Conservation (phyloP, 2,113 vertebrate species). For the Charina bottae region DNA sequence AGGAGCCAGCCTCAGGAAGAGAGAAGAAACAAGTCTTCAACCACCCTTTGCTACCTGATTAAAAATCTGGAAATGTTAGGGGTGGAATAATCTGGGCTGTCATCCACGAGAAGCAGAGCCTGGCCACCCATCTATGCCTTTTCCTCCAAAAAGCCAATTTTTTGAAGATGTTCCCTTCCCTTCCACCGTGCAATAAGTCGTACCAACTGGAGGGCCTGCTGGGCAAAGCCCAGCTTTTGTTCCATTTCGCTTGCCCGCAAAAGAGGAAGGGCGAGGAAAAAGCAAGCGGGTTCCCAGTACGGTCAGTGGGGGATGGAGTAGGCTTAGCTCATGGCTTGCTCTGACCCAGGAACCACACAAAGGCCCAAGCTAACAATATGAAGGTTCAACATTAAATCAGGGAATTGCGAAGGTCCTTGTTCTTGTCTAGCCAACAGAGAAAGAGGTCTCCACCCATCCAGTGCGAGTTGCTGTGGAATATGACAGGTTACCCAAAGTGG, state of each 20-base stretch:
- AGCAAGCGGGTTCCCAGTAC: too few relatives aligned
- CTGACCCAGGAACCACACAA: not conserved
- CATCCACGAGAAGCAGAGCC: too few relatives aligned
- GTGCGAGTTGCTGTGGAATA: not conserved
- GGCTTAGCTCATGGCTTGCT: too few relatives aligned
- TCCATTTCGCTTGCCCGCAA: not conserved
- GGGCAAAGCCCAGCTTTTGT: not conserved
- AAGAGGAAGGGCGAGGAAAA: not conserved
- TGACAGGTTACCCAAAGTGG: not conserved
- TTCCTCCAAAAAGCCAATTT: not conserved
- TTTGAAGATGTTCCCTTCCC: not conserved
- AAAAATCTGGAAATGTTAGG: not conserved
- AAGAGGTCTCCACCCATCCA: not conserved
- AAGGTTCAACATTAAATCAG: not conserved
- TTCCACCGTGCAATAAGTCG: not conserved
- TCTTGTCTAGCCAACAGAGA: constrained; percentile 34
- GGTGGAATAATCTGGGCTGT: not conserved
- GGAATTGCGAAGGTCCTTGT: not conserved
- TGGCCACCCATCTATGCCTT: not conserved
- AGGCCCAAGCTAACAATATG: not conserved
- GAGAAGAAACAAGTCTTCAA: not conserved
- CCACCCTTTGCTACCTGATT: not conserved
- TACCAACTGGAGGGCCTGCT: not conserved
- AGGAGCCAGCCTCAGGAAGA: not conserved
- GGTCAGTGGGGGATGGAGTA: too few relatives aligned